Conservation (phyloP, 2,113 vertebrate genomes). For the Polypterus senegalus region DNA sequence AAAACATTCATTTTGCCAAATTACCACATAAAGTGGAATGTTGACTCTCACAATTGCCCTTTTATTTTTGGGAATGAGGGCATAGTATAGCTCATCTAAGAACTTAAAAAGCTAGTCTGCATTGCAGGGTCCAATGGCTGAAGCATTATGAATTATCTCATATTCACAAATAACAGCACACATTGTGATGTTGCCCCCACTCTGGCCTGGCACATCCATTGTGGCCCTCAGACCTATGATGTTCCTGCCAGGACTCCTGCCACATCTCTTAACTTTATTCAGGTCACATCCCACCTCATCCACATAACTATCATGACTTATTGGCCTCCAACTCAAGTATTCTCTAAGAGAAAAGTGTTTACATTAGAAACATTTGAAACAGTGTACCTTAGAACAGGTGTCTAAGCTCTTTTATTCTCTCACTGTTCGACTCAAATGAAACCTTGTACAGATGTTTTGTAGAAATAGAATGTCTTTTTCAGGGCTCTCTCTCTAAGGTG, state of each 20-base stretch:
- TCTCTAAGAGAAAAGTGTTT: conserved; percentile 7
- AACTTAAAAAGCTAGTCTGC: conserved; percentile 1
- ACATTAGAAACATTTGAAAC: too few species aligned
- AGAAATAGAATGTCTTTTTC: too few species aligned
- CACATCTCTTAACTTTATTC: background rate
- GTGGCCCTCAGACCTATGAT: conserved; percentile 7
- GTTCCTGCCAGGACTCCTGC: conserved; percentile 7
- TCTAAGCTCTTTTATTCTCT: too few species aligned
- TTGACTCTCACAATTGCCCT: background rate
- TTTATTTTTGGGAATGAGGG: background rate
- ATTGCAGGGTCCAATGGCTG: background rate
- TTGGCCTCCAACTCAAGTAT: background rate
- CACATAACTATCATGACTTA: conserved; percentile 3
- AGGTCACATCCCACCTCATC: conserved; percentile 8
- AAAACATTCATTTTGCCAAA: conserved; percentile 9
- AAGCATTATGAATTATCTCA: background rate
- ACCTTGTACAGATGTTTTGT: too few species aligned
- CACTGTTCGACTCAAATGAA: too few species aligned
- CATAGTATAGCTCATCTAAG: background rate
- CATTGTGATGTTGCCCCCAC: conserved; percentile 6
- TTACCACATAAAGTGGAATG: background rate
- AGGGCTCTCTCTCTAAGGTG: too few species aligned
- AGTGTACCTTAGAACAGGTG: too few species aligned
- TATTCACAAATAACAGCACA: background rate
- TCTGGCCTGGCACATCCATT: conserved; percentile 2